phyloP scores from a whole-genome alignment of 2,113 vertebrate species.

The Lanius collurio region DNA sequence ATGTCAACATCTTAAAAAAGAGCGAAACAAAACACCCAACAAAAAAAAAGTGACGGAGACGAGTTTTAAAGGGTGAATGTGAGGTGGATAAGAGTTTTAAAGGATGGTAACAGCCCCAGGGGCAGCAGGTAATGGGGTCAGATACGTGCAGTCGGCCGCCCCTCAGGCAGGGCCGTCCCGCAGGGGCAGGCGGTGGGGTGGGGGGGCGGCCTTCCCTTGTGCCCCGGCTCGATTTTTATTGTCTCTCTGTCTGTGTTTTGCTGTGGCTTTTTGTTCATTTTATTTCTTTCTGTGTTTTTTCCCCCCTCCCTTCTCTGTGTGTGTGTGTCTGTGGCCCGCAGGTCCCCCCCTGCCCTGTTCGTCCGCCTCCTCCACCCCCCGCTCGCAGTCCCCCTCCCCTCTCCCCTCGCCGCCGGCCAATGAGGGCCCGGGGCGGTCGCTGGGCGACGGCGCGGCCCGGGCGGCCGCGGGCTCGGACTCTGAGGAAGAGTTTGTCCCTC shows the following conservation, averaged over 20 bases:
- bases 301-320: not conserved
- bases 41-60: too few species aligned
- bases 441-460: constrained; percentile 93
- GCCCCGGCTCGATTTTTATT: constrained; percentile 29
- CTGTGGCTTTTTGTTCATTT: constrained; percentile 5
- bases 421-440: constrained; percentile 94
- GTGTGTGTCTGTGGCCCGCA: constrained; percentile 83
- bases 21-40: not conserved
- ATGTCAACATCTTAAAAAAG: not conserved
- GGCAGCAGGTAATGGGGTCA: not conserved
- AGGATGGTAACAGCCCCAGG: too few species aligned
- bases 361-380: constrained; percentile 92
- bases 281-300: constrained; percentile 14
- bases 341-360: constrained; percentile 93
- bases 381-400: constrained; percentile 90
- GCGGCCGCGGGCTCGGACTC: constrained; percentile 94
- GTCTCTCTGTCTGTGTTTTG: constrained; percentile 12
- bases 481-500: constrained; percentile 96
- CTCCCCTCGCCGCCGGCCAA: constrained; percentile 89
- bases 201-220: not conserved
- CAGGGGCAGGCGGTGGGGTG: not conserved
- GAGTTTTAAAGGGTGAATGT: not conserved
- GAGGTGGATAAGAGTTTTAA: not conserved
- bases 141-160: not conserved
- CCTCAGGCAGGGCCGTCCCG: not conserved